These are phyloP conservation scores for Byasa hedistus DNA, from an alignment of 2,888 invertebrate species.

Conservation along the genomic window DNA sequence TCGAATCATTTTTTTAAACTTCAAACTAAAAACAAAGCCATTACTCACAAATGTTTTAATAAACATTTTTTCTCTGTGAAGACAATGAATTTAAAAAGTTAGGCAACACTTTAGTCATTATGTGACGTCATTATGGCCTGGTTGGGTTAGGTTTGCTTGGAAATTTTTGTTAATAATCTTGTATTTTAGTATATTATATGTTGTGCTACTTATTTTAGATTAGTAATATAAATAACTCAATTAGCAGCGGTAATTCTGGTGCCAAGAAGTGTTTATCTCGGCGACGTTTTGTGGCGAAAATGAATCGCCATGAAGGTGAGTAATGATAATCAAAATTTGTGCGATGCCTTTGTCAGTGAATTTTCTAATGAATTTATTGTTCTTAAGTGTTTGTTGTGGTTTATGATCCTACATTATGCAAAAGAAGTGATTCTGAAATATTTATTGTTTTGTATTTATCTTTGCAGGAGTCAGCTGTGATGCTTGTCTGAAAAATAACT, in stretches of 20 bases:
- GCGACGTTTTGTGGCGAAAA: slow-evolving; percentile 81
- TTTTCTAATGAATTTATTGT: slow-evolving; percentile 56
- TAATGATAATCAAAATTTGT: slow-evolving; percentile 80
- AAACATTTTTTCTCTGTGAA: slow-evolving; percentile 6
- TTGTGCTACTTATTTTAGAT: slow-evolving; percentile 79
- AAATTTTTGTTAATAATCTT: slow-evolving; percentile 83
- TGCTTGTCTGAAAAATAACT: slow-evolving; percentile 98
- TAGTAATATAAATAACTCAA: slow-evolving; percentile 77
- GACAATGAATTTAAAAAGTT: slow-evolving; percentile 22
- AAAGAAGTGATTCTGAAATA: slow-evolving; percentile 35
- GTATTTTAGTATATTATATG: slow-evolving; percentile 82
- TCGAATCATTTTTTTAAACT: neutral
- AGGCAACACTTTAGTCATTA: slow-evolving; percentile 54
- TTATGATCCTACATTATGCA: slow-evolving; percentile 31
- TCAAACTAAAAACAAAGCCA: too few species aligned
- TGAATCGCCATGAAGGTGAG: slow-evolving; percentile 98
- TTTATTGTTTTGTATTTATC: slow-evolving; percentile 59
- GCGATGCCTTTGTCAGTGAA: slow-evolving; percentile 75
- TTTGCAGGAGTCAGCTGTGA: slow-evolving; percentile 98
- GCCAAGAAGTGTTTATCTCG: slow-evolving; percentile 71
- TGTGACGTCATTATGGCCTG: slow-evolving; percentile 84
- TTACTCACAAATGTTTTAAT: neutral
- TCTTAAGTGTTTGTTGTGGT: slow-evolving; percentile 29
- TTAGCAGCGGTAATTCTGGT: slow-evolving; percentile 72
- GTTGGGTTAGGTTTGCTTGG: slow-evolving; percentile 86